Percentiles rank a stretch among this genome's conserved stretches.
Evolutionary conservation across 2,797 vertebrate species (phyloP).

Genomic region (Girardinus metallicus): DNA sequence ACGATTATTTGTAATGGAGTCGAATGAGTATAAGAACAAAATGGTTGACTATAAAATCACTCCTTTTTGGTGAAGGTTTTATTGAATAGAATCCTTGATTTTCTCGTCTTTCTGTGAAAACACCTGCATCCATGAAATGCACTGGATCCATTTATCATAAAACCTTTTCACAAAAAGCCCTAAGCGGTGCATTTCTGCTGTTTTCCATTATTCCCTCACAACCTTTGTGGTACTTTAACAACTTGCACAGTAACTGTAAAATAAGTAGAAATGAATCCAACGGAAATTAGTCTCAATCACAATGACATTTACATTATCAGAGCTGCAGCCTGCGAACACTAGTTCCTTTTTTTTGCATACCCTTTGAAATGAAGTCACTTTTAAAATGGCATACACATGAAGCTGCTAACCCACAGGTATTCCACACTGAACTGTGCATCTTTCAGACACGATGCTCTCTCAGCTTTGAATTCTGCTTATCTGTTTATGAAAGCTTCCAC

Average conservation of each 20-base stretch:
- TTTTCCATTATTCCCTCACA: constrained; percentile 32
- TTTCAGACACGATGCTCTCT: constrained; percentile 14
- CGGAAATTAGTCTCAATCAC: constrained; percentile 22
- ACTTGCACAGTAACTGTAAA: constrained; percentile 31
- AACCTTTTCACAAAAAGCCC: not conserved
- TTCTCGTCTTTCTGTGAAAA: not conserved
- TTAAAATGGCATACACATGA: constrained; percentile 22
- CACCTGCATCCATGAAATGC: not conserved
- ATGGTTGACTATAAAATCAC: not conserved
- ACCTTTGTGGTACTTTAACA: constrained; percentile 62
- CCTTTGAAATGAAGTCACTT: constrained; percentile 24
- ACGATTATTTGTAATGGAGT: not conserved
- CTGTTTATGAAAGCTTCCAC: constrained; percentile 50
- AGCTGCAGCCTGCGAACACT: not conserved
- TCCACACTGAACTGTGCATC: constrained; percentile 34
- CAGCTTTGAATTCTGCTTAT: constrained; percentile 53
- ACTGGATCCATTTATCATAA: not conserved
- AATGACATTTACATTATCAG: not conserved
- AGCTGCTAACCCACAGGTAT: constrained; percentile 36
- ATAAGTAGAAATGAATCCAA: constrained; percentile 47
- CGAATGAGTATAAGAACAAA: not conserved
- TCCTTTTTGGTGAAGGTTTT: not conserved
- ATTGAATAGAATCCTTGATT: not conserved
- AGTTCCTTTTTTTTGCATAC: not conserved
- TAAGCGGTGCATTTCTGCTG: not conserved